Evolutionary conservation across 2,888 invertebrate genomes (phyloP), one percentile per base, ranked within the genome.

Genomic region (Phymatocera aterrima): DNA sequence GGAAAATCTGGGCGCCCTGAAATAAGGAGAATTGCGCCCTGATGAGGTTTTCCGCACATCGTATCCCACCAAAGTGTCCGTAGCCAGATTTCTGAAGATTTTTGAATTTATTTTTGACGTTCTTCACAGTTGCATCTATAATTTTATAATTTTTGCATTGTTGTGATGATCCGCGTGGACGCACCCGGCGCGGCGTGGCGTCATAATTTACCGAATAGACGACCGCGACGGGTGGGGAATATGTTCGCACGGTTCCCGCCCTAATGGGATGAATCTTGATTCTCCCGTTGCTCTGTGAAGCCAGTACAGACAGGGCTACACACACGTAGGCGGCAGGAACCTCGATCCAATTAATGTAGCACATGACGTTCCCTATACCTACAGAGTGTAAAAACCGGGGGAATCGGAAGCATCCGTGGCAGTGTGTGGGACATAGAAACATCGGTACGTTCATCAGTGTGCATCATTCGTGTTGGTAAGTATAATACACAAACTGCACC

Each of bases 311-410:
- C 15, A 57, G 28, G 18, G 15, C 48, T 37, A 61, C 61, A 12
- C 1, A 12, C 43, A 10, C 43, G 12, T 43, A 51, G 72, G 34
- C 51, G 48, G 72, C 72, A 34, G 51, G 51, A 51, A 72, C 43
- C 72, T 81, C 83, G 86, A 84, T 87, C 85, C 88, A 88, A 89
- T 89, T 89, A 88, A 89, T 88, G 84, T 84, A 84, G 87, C 88
- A 89, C 87, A 89, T 89, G 89, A 89, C 88, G 89, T 87, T 89
- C 88, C 87, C 87, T 84, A 87, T 75, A 68, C 21, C 12, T 18
- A 28, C n/a, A 24, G n/a, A 12, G 8, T 43, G 43, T 12, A 43
- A 12, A n/a, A 37, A 64, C 34, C 61, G 46, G 54, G 72, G 72
- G 72, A 54, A 72, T 68, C 68, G 28, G 46, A n/a, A 68, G 46